Conservation (phyloP, 2,888 invertebrate genomes). For the Acleris laterana region DNA sequence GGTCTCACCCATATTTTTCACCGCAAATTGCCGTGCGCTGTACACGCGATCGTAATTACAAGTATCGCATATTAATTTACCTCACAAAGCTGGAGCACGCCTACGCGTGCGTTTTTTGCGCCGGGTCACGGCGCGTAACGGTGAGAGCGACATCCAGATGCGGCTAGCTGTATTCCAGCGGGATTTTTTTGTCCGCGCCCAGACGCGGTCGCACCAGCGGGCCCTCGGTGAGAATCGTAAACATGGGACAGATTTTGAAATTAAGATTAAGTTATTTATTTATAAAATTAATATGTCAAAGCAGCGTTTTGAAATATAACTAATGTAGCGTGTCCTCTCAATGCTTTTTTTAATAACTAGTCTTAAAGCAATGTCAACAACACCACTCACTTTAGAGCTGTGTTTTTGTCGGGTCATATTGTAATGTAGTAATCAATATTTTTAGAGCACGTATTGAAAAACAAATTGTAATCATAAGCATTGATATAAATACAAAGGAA, state of each 20-base stretch:
- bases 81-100: conserved; percentile 63
- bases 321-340: not conserved
- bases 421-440: too few species aligned
- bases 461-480: too few species aligned
- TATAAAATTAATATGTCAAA: not conserved
- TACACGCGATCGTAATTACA: conserved; percentile 63
- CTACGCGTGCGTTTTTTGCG: conserved; percentile 66
- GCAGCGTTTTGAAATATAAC: not conserved
- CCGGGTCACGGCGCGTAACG: conserved; percentile 68
- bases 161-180: conserved; percentile 75
- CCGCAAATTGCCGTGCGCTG: conserved; percentile 25
- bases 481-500: too few species aligned
- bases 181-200: conserved; percentile 58
- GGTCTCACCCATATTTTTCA: conserved; percentile 30
- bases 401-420: too few species aligned
- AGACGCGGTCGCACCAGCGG: conserved; percentile 28
- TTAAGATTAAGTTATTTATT: conserved; percentile 16
- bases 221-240: conserved; percentile 30
- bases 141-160: conserved; percentile 75
- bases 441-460: too few species aligned
- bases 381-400: too few species aligned
- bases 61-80: conserved; percentile 60
- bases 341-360: not conserved
- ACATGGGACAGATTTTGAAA: conserved; percentile 25
- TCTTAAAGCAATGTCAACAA: too few species aligned